Percentiles rank a stretch among this genome's conserved stretches.
These are phyloP conservation scores for Phodopus roborovskii DNA, from an alignment of 2,113 vertebrate species.

Conservation along the genomic window DNA sequence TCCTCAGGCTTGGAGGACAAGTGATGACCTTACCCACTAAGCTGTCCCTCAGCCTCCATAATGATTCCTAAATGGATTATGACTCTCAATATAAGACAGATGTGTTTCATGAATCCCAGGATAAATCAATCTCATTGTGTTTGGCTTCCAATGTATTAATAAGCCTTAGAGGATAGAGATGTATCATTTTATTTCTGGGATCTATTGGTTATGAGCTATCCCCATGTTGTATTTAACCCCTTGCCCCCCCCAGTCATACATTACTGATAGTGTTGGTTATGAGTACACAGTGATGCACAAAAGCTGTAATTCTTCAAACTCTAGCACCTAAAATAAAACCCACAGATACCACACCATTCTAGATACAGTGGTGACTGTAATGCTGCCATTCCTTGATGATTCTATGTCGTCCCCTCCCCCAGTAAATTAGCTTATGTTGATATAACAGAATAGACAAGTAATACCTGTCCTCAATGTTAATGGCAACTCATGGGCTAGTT, in stretches of 20 bases:
- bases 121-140: neutral
- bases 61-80: slow-evolving; percentile 45
- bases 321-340: neutral
- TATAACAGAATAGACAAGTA: neutral
- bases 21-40: neutral
- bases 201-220: neutral
- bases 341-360: too few relatives aligned
- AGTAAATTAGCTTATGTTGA: neutral
- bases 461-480: neutral
- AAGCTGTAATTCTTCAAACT: neutral
- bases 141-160: neutral
- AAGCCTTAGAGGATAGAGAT: neutral
- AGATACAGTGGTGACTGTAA: neutral
- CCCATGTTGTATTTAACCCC: neutral
- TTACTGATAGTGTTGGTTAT: neutral
- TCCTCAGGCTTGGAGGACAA: neutral
- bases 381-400: neutral
- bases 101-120: neutral
- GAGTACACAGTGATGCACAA: neutral
- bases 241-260: too few relatives aligned
- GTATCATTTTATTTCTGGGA: slow-evolving; percentile 20
- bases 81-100: neutral
- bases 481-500: neutral
- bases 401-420: neutral
- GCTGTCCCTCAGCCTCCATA: too few relatives aligned